Conservation (phyloP, 2,797 vertebrate genomes). For the Macrochelys suwanniensis region DNA sequence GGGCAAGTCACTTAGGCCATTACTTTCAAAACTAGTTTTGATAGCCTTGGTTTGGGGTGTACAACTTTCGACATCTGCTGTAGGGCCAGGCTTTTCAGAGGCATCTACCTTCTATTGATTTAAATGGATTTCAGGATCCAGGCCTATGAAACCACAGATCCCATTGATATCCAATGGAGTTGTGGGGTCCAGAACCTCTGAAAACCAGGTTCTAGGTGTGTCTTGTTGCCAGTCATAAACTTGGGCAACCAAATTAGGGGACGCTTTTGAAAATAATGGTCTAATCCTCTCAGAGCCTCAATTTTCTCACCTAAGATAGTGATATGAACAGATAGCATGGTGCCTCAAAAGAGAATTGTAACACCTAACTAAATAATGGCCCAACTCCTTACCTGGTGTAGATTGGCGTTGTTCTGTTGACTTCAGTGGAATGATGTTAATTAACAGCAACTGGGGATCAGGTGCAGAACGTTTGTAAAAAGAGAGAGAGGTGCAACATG, state of each 20-base stretch:
- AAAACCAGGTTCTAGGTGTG: neutral
- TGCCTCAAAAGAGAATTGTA: too few species aligned
- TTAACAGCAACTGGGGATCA: neutral
- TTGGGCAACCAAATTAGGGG: neutral
- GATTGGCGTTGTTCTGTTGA: neutral
- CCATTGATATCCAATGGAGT: neutral
- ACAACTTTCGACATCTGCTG: neutral
- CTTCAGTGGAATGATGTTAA: accelerated
- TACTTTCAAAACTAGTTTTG: neutral
- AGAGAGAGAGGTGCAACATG: neutral
- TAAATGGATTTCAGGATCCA: too few species aligned
- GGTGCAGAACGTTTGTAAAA: neutral
- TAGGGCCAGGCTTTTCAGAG: neutral
- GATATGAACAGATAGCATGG: too few species aligned
- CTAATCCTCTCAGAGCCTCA: neutral
- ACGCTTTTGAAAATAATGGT: neutral
- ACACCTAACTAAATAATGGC: neutral
- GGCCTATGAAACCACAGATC: too few species aligned
- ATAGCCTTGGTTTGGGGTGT: neutral
- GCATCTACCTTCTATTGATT: too few species aligned
- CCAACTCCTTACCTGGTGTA: neutral
- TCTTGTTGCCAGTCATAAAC: neutral
- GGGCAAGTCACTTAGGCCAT: neutral
- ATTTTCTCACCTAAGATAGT: neutral
- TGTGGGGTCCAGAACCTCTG: neutral